Evolutionary conservation across 2,113 vertebrate genomes (phyloP).

Genomic region (Corythoichthys intestinalis): DNA sequence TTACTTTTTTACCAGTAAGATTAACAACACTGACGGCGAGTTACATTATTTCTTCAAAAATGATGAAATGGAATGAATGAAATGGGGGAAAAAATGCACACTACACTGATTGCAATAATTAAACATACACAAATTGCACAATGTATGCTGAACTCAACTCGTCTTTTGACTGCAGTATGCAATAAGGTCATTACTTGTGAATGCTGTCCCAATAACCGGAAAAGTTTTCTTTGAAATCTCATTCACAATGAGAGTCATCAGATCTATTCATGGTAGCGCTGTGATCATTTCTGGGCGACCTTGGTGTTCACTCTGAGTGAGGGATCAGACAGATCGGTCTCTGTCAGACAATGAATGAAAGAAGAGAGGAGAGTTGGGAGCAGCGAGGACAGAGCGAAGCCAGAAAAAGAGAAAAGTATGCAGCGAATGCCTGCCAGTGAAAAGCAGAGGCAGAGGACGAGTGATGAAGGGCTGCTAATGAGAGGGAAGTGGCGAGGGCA

Average conservation of each 20-base stretch:
- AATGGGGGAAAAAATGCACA: too few species aligned
- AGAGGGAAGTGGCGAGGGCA: constrained; percentile 27
- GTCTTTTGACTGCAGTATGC: neutral
- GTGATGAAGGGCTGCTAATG: constrained; percentile 44
- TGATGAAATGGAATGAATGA: too few species aligned
- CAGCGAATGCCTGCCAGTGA: constrained; percentile 2
- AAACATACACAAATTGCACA: too few species aligned
- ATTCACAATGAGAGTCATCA: constrained; percentile 7
- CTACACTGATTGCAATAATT: too few species aligned
- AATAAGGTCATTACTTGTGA: neutral
- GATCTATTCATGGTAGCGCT: constrained; percentile 39
- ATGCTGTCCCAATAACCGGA: constrained; percentile 2
- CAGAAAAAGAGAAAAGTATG: constrained; percentile 6
- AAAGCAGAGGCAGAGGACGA: constrained; percentile 24
- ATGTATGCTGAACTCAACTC: neutral
- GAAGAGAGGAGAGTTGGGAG: constrained; percentile 5
- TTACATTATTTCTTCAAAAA: too few species aligned
- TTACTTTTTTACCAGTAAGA: too few species aligned
- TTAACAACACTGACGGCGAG: too few species aligned
- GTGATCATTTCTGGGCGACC: constrained; percentile 46
- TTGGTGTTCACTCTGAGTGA: constrained; percentile 32
- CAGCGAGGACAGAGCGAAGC: constrained; percentile 17
- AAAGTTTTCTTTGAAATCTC: constrained; percentile 27
- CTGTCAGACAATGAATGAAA: constrained; percentile 23
- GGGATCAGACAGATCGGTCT: constrained; percentile 42